Evolutionary conservation across 2,888 invertebrate genomes (phyloP).

Genomic region (Drosophila kokeensis): DNA sequence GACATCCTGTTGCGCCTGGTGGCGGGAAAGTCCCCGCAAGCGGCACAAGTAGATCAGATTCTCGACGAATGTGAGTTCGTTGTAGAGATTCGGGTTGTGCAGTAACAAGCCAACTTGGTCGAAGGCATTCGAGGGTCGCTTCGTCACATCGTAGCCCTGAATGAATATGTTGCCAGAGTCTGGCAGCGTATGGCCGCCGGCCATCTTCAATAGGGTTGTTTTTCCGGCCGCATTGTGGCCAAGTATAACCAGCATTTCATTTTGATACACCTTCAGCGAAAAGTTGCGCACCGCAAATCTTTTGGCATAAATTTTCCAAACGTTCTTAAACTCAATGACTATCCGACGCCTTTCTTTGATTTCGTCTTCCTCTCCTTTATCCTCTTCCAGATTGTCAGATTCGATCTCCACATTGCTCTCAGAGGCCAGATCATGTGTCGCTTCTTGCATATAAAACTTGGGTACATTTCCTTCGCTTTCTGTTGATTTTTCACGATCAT

Average conservation of each 20-base stretch:
- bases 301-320: constrained; percentile 46
- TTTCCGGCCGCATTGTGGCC: constrained; percentile 64
- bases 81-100: constrained; percentile 11
- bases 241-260: constrained; percentile 50
- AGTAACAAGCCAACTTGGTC: constrained; percentile 23
- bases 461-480: background rate
- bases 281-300: constrained; percentile 37
- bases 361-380: background rate
- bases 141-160: constrained; percentile 24
- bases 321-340: constrained; percentile 44
- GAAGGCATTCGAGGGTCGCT: constrained; percentile 15
- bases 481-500: background rate
- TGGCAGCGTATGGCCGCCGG: constrained; percentile 28
- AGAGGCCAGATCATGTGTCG: background rate
- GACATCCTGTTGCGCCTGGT: constrained; percentile 30
- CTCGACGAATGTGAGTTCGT: constrained; percentile 49
- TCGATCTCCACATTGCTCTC: background rate
- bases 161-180: constrained; percentile 38
- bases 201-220: constrained; percentile 44
- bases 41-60: constrained; percentile 48
- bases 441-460: background rate
- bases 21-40: constrained; percentile 42
- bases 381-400: background rate
- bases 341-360: background rate
- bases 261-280: constrained; percentile 33